A percentile compares a stretch with the other conserved stretches of the same genome.
Conservation (phyloP, 2,113 vertebrate genomes). For the Spilogale gracilis region DNA sequence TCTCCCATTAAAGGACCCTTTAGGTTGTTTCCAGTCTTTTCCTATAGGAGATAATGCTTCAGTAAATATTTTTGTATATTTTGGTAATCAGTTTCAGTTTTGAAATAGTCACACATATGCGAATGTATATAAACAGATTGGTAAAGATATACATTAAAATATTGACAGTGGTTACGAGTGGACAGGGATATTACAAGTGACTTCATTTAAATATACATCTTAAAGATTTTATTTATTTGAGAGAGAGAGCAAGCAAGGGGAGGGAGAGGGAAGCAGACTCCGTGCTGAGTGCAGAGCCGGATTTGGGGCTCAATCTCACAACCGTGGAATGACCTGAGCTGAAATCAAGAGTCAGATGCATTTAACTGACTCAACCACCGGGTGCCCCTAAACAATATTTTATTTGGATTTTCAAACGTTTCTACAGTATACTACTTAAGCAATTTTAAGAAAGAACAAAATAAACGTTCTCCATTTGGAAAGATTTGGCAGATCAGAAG, state of each 20-base stretch:
- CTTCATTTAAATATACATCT: not conserved
- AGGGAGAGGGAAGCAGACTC: not conserved
- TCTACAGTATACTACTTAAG: not conserved
- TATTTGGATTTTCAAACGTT: not conserved
- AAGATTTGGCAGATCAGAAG: not conserved
- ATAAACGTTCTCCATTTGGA: not conserved
- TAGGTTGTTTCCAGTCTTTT: no score
- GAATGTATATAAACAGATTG: not conserved
- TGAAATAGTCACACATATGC: not conserved
- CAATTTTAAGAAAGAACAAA: not conserved
- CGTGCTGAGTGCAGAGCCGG: fast-evolving
- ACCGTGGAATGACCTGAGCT: not conserved
- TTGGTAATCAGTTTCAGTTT: not conserved
- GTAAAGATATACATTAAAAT: not conserved
- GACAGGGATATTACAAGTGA: not conserved
- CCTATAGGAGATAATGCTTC: no score
- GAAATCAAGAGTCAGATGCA: not conserved
- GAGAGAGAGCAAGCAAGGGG: not conserved
- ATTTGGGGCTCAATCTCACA: not conserved
- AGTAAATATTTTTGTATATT: no score
- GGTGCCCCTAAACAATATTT: not conserved
- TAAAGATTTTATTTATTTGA: not conserved
- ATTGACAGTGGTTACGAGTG: not conserved
- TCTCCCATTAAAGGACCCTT: no score
- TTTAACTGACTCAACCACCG: not conserved